Evolutionary conservation across 2,888 invertebrate genomes (phyloP).

Genomic region (Spilarctia lutea): DNA sequence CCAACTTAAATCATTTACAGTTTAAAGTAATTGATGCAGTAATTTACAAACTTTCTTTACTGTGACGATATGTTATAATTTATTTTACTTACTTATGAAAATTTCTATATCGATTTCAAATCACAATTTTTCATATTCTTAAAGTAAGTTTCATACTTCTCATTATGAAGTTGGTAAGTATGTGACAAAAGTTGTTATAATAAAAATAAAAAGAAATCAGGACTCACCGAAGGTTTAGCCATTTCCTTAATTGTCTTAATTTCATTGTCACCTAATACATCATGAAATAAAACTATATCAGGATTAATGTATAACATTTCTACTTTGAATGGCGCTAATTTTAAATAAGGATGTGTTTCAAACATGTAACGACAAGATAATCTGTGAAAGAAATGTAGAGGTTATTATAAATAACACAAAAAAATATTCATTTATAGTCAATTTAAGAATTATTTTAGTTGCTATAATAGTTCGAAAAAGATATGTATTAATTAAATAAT

Average conservation of each 20-base stretch:
- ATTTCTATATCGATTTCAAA: neutral
- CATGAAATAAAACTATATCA: conserved; percentile 93
- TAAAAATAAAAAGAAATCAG: neutral
- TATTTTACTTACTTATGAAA: neutral
- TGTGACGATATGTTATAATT: too few relatives aligned
- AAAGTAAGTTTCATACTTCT: neutral
- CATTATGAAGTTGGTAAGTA: neutral
- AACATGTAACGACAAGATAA: conserved; percentile 91
- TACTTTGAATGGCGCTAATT: conserved; percentile 92
- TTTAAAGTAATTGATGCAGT: too few relatives aligned
- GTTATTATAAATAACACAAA: too few relatives aligned
- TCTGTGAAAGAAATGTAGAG: conserved; percentile 56
- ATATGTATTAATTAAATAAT: too few relatives aligned
- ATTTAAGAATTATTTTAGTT: too few relatives aligned
- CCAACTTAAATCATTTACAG: too few relatives aligned
- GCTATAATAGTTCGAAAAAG: too few relatives aligned
- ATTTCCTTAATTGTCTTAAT: conserved; percentile 94
- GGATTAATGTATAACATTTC: conserved; percentile 94
- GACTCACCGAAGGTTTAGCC: conserved; percentile 93
- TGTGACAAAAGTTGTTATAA: neutral
- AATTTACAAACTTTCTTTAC: too few relatives aligned
- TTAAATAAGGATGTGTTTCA: conserved; percentile 91
- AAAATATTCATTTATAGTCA: too few relatives aligned
- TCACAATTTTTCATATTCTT: neutral
- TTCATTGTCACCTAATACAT: conserved; percentile 95